Evolutionary conservation across 2,797 vertebrate species (phyloP), one percentile per base, ranked within the genome.

Genomic region (Gymnoscopelus braueri): DNA sequence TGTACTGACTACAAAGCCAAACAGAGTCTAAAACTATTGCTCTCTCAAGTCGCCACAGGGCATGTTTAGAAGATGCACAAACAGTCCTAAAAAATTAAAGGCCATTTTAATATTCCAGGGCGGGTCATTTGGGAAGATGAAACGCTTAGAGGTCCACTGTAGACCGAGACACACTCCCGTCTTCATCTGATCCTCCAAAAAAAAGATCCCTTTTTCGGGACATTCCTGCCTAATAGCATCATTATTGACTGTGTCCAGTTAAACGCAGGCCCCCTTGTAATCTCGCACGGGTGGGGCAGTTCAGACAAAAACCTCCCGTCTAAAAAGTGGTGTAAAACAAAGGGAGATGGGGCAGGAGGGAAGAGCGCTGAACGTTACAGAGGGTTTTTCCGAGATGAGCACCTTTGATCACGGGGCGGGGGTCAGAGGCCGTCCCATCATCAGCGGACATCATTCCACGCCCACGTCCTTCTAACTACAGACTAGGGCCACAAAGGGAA

Each of bases 141-240:
- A 87, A 88, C 74, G 65, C 65, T 69, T 24, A 80, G 77, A 81
- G 78, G 77, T 72, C 75, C 78, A 85, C 68, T 78, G 82, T 74
- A 75, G 69, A 81, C 73, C 55, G 78, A 74, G 78, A 74, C 81
- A 75, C 80, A 78, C 80, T 82, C 83, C 64, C 81, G 65, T 81
- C 72, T 73, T 87, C 78, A 67, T 83, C 47, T 80, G 81, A 81
- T 84, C 80, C 83, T 82, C 66, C 63, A 26, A 56, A 64, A 71
- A 75, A 76, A 84, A 87, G 83, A 85, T 78, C 75, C 82, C 84
- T 82, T 65, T 84, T 79, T 63, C 88, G 78, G 68, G 81, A 84
- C 92, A 94, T 95, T 95, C 93, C 90, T 89, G 79, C 78, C 88
- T 94, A 93, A 94, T 94, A 81, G 92, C 91, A 92, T 94, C 91